Evolutionary conservation across 2,888 invertebrate species (phyloP).

Genomic region (Eristalinus sepulchralis): DNA sequence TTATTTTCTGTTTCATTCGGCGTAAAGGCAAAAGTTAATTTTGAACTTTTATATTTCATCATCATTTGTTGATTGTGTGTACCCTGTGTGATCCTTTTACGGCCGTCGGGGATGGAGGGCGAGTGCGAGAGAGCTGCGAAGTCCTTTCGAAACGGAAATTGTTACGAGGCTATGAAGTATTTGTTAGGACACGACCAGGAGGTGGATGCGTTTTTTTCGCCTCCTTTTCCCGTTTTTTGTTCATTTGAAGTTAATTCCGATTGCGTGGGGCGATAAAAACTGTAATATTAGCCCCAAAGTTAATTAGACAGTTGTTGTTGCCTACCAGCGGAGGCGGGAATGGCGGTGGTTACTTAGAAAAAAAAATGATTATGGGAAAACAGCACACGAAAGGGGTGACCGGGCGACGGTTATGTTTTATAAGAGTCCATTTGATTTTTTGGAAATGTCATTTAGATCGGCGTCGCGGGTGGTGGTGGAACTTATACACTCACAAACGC

Average conservation of each 20-base stretch:
- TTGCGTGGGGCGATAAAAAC: slow-evolving; percentile 78
- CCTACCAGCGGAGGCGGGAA: slow-evolving; percentile 49
- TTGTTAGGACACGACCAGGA: slow-evolving; percentile 23
- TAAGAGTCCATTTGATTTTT: slow-evolving; percentile 64
- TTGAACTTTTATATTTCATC: slow-evolving; percentile 65
- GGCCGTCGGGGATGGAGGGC: neutral
- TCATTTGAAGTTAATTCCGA: slow-evolving; percentile 80
- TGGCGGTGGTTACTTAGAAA: slow-evolving; percentile 9
- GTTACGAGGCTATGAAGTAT: slow-evolving; percentile 20
- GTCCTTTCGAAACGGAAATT: slow-evolving; percentile 35
- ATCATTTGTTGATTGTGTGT: slow-evolving; percentile 59
- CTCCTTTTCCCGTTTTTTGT: slow-evolving; percentile 73
- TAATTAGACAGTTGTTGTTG: slow-evolving; percentile 72
- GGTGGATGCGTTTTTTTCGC: slow-evolving; percentile 37
- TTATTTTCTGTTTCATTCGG: slow-evolving; percentile 45
- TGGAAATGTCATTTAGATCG: slow-evolving; percentile 37
- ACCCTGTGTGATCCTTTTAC: neutral
- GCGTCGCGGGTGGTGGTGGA: neutral
- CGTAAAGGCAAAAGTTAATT: slow-evolving; percentile 66
- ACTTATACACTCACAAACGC: neutral
- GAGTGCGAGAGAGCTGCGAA: neutral
- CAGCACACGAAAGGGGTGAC: slow-evolving; percentile 54
- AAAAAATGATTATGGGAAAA: slow-evolving; percentile 10
- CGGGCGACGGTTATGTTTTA: slow-evolving; percentile 48
- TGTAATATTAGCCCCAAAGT: slow-evolving; percentile 71